A percentile compares a stretch with the other conserved stretches of the same genome.
These are phyloP conservation scores for Stenolophus ochropezus DNA, from an alignment of 2,888 invertebrate species.

Conservation along the genomic window DNA sequence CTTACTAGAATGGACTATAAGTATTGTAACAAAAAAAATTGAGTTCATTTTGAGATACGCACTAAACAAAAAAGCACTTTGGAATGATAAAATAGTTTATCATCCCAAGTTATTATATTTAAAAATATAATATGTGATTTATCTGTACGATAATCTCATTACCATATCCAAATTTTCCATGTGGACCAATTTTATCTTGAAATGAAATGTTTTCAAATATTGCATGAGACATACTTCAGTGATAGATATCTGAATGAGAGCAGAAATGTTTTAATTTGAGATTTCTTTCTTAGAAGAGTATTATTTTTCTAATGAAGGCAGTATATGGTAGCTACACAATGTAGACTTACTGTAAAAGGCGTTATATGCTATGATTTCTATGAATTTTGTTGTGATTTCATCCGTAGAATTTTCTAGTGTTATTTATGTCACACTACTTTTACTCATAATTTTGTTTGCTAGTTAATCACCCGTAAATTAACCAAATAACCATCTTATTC, in stretches of 20 bases:
- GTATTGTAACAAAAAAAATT: neutral
- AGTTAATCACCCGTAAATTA: too few species aligned
- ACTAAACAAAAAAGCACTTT: neutral
- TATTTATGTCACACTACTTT: too few species aligned
- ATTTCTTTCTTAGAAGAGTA: conserved; percentile 24
- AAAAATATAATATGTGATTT: too few species aligned
- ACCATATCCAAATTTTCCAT: too few species aligned
- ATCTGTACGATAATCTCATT: too few species aligned
- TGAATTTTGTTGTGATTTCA: conserved; percentile 35
- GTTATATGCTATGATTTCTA: conserved; percentile 21
- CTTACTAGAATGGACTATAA: too few species aligned
- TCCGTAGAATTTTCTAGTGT: neutral
- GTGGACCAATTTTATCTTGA: too few species aligned
- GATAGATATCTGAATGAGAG: neutral
- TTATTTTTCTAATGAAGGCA: conserved; percentile 1
- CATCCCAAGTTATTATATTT: neutral
- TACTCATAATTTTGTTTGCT: too few species aligned
- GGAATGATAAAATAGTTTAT: neutral
- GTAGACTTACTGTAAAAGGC: conserved; percentile 9
- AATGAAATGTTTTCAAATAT: too few species aligned
- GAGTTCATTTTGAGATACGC: neutral
- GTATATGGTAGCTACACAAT: neutral
- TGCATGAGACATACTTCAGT: too few species aligned
- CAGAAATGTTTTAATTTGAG: neutral
- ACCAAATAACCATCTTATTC: too few species aligned